A percentile compares a stretch with the other conserved stretches of the same genome.
These are phyloP conservation scores for Lamprotornis superbus DNA, from an alignment of 2,113 vertebrate species.

Conservation along the genomic window DNA sequence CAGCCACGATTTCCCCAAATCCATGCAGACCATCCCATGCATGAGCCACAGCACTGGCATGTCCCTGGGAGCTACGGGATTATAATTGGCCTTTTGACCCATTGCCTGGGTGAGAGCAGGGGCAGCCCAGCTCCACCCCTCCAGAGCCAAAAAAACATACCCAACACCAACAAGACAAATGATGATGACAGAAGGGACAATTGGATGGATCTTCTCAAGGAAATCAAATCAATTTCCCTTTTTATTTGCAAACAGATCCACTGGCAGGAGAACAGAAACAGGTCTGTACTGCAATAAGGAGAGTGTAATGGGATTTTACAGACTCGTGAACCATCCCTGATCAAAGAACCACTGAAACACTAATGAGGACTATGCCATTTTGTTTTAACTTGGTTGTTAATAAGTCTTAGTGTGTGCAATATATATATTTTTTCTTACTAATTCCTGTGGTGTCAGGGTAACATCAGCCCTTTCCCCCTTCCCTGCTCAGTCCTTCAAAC, in stretches of 20 bases:
- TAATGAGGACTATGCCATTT: constrained; percentile 72
- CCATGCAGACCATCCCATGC: constrained; percentile 96
- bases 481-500: constrained; percentile 62
- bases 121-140: constrained; percentile 68
- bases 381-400: constrained; percentile 77
- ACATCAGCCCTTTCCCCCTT: constrained; percentile 56
- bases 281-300: constrained; percentile 74
- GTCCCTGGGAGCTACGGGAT: constrained; percentile 95
- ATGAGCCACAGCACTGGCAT: constrained; percentile 98
- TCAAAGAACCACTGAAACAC: constrained; percentile 67
- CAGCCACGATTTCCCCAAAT: constrained; percentile 96
- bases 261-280: constrained; percentile 66
- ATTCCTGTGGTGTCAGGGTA: constrained; percentile 73
- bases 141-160: constrained; percentile 89
- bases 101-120: constrained; percentile 74
- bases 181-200: constrained; percentile 58
- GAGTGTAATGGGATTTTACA: constrained; percentile 61
- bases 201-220: constrained; percentile 70
- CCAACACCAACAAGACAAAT: constrained; percentile 61
- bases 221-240: constrained; percentile 69
- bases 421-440: constrained; percentile 78
- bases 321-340: constrained; percentile 63
- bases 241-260: constrained; percentile 64
- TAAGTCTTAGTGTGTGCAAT: constrained; percentile 76
- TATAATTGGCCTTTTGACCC: constrained; percentile 83